Conservation (phyloP, 37 sponge, comb jelly and placozoan species). For the Haliclona indistincta region DNA sequence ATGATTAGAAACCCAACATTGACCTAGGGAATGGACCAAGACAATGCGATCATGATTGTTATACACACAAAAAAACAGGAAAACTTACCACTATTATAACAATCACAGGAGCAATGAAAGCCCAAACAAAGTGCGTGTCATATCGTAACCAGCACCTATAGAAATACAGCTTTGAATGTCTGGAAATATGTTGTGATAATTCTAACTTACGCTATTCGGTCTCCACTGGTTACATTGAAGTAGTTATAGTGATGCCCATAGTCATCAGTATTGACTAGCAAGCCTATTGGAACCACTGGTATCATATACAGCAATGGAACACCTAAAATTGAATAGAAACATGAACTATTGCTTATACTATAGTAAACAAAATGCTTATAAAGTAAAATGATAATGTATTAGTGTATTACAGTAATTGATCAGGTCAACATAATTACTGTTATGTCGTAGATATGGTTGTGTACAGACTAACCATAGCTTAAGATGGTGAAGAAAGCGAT, state of each 20-base stretch:
- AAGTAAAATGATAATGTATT: too few species aligned
- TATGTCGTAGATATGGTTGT: too few species aligned
- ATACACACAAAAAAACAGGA: neutral
- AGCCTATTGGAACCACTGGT: conserved; percentile 46
- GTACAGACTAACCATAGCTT: conserved; percentile 59
- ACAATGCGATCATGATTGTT: neutral
- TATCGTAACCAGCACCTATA: conserved; percentile 8
- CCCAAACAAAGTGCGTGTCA: neutral
- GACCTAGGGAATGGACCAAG: conserved; percentile 4
- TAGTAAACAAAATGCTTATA: too few species aligned
- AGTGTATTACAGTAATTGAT: too few species aligned
- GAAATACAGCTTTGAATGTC: neutral
- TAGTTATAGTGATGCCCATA: neutral
- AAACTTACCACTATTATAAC: conserved; percentile 4
- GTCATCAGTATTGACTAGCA: neutral
- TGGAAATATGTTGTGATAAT: neutral
- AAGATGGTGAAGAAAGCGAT: conserved; percentile 36
- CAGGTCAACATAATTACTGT: too few species aligned
- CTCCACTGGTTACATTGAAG: neutral
- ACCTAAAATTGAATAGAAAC: conserved; percentile 5
- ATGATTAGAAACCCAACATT: conserved; percentile 61
- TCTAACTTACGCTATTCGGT: neutral
- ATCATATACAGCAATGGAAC: conserved; percentile 47
- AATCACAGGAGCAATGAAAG: conserved; percentile 12
- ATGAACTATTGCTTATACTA: neutral